These are phyloP conservation scores for Thripadectes ignobilis DNA, from an alignment of 2,797 vertebrate species.

Conservation along the genomic window DNA sequence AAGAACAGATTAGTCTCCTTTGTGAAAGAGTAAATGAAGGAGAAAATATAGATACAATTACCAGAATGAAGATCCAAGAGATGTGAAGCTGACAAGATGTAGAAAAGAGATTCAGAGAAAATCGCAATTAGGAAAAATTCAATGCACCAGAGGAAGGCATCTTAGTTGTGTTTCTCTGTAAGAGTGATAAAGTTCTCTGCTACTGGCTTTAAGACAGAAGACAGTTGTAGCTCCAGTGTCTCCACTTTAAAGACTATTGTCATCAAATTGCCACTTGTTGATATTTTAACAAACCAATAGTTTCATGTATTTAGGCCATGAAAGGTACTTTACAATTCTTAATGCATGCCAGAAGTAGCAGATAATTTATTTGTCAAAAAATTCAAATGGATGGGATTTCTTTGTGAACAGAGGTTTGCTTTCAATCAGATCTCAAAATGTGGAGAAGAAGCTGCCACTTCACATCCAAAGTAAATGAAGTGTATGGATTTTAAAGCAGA, in stretches of 20 bases:
- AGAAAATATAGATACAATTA: conserved; percentile 1
- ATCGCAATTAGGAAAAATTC: background rate
- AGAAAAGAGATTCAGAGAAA: background rate
- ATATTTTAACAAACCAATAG: background rate
- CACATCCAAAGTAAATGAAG: background rate
- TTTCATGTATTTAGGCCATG: background rate
- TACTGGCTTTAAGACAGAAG: background rate
- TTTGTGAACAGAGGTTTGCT: background rate
- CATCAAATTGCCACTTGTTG: background rate
- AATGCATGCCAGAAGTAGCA: background rate
- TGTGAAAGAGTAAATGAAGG: background rate
- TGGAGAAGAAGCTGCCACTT: background rate
- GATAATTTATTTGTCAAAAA: background rate
- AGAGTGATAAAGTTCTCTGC: background rate
- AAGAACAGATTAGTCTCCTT: background rate
- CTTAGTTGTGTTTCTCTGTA: background rate
- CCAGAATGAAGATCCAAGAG: background rate
- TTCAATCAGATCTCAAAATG: background rate
- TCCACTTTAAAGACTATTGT: background rate
- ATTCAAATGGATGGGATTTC: background rate
- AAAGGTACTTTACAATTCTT: background rate
- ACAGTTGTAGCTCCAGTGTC: background rate
- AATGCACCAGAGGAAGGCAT: background rate
- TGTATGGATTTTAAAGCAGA: background rate
- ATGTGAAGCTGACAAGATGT: background rate